A percentile compares a stretch with the other conserved stretches of the same genome.
These are phyloP conservation scores for Lepidochrysops patricia DNA, from an alignment of 2,888 invertebrate genomes.

Conservation along the genomic window DNA sequence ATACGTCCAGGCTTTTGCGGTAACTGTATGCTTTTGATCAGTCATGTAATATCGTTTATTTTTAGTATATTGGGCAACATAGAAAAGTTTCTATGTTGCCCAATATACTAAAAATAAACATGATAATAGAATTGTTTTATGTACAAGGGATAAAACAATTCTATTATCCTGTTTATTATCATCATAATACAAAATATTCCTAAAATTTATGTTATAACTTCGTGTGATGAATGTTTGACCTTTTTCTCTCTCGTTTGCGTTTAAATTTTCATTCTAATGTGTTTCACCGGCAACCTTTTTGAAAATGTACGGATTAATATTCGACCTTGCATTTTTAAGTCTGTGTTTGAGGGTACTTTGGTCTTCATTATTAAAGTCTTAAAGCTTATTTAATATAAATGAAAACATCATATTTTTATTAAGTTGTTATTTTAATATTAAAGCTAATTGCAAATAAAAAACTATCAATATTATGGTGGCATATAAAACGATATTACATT, in stretches of 20 bases:
- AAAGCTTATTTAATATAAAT: neutral
- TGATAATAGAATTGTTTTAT: no score
- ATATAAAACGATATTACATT: no score
- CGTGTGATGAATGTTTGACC: neutral
- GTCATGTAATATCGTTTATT: no score
- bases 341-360: slow-evolving; percentile 8
- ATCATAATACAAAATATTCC: neutral
- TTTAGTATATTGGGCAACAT: no score
- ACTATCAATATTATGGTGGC: no score
- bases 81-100: no score
- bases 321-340: slow-evolving; percentile 25
- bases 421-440: no score
- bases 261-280: slow-evolving; percentile 9
- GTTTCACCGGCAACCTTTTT: neutral
- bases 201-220: slow-evolving; percentile 2
- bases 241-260: neutral
- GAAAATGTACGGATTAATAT: slow-evolving; percentile 22
- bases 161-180: neutral
- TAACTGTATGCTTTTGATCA: neutral
- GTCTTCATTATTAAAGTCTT: neutral
- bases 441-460: no score
- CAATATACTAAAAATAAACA: no score
- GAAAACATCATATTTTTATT: neutral
- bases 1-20: slow-evolving; percentile 12
- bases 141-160: no score